Base-by-base conservation (phyloP, 2,113 vertebrate genomes). In the Bujurquina vittata region DNA sequence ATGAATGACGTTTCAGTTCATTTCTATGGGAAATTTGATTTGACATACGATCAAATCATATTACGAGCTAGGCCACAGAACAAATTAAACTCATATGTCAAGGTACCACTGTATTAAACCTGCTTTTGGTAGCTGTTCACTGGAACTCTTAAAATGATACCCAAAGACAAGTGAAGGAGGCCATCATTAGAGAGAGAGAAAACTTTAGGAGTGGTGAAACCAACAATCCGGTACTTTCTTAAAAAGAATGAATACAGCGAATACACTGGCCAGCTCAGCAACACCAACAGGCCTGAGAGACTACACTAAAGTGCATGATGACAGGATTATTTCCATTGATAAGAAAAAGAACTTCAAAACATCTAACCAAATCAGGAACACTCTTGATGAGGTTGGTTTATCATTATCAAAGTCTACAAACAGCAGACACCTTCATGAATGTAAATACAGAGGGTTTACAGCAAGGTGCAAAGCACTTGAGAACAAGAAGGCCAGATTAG, bases 401-500 rank as follows among this genome's bases (percentile, higher is more conserved):
- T 40, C 35, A 35, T 40, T 40, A 40, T 40, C 37, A 40, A 35
- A 31, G 31, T 31, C 31, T 31, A 5, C 31, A 31, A 31, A 5
- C 31, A 31, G 31, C 4, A 31, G 31, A 31, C 31, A 31, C 40
- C 40, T 67, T 46, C 8, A 46, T 46, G 63, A 46, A 67, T 67
- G 63, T 37, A 67, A 67, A 22, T 67, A 31, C 31, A 29, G 63
- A 18, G 40, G 37, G 6, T 67, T 0, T 18, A 46, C 22, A 7
- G 23, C 40, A 49, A 40, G 9, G 37, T 40, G 37, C 37, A 10
- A 40, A 40, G 5, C 37, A 9, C 22, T 67, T n/a, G 18, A 67
- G 4, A 67, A 22, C 40, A 46, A 46, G 63, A 46, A 0, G 0
- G 46, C 43, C 22, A 0, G 40, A 67, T 0, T 4, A 67, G 4